Evolutionary conservation across 2,113 vertebrate species (phyloP), one percentile per base, ranked within the genome.

Genomic region (Electrona antarctica): DNA sequence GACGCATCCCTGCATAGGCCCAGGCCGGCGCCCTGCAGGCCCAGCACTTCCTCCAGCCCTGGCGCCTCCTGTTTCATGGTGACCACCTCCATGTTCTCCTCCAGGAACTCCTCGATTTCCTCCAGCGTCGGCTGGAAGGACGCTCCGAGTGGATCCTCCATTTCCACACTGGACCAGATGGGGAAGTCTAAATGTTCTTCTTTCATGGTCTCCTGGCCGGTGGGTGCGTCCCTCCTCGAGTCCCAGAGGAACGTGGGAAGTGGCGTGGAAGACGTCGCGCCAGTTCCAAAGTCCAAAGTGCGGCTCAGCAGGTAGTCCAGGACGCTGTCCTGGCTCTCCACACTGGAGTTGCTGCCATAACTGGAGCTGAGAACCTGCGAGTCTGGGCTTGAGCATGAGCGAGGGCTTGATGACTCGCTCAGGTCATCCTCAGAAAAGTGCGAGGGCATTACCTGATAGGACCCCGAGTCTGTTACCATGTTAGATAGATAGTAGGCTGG

Each of bases 31-130:
- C 33, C 90, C 7, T 87, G 73, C 69, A 95, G 87, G 92, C 94
- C 92, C 8, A 92, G 81, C 50, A 89, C 90, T 78, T 95, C 91
- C 77, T 94, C 95, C 71, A 90, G 10, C 41, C 77, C 85, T 28
- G 83, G 58, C 7, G 87, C 77, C 52, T 93, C 93, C 75, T 94
- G 92, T 85, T 94, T 96, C 80, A 92, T 88, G 7, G 81, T 90
- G 49, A 93, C 93, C 41, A 89, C 74, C 69, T 96, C 94, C 97
- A 98, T 98, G 77, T 98, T 98, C 79, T 98, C 97, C 87, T 98
- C 95, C 82, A 98, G 85, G 89, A 98, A 98, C 76, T 98, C 97
- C 87, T 97, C 96, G 0, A 98, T 98, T 84, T 98, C 97, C 79
- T 98, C 97, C 88, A 98, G 90, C 0, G 97, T 98, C 52, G 97